Conservation (phyloP, 2,113 vertebrate species). For the Pedionomus torquatus region DNA sequence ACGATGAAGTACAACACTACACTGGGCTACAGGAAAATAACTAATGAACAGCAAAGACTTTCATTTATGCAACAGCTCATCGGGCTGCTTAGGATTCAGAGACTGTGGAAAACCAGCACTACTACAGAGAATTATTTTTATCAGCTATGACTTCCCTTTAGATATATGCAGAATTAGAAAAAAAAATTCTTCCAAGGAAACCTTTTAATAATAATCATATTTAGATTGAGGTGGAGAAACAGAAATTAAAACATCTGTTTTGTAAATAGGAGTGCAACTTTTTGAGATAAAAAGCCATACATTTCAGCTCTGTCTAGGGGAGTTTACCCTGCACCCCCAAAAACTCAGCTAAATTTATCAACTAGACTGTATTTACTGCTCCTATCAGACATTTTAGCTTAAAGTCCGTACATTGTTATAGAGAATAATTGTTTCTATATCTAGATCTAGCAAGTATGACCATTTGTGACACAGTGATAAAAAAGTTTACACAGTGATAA, state of each 20-base stretch:
- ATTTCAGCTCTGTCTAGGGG: rapidly evolving
- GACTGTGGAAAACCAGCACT: not conserved
- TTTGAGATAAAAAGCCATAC: not conserved
- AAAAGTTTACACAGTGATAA: rapidly evolving
- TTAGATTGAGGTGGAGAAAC: not conserved
- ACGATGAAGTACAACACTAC: not conserved
- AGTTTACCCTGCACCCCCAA: not conserved
- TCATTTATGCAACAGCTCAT: not conserved
- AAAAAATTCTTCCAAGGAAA: not conserved
- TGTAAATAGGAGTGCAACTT: not conserved
- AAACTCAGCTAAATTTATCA: not conserved
- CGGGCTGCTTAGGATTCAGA: not conserved
- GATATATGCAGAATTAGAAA: not conserved
- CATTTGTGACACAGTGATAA: not conserved
- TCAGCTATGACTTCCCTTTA: not conserved
- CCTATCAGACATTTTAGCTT: not conserved
- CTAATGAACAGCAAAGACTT: not conserved
- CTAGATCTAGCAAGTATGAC: not conserved
- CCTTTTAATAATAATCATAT: not conserved
- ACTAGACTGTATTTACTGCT: not conserved
- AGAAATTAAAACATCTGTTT: not conserved
- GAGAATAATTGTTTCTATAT: not conserved
- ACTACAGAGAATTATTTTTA: not conserved
- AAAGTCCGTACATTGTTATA: not conserved
- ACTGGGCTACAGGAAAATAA: not conserved